phyloP scores from a whole-genome alignment of 2,888 invertebrate genomes.

The Watsonalla cultraria region DNA sequence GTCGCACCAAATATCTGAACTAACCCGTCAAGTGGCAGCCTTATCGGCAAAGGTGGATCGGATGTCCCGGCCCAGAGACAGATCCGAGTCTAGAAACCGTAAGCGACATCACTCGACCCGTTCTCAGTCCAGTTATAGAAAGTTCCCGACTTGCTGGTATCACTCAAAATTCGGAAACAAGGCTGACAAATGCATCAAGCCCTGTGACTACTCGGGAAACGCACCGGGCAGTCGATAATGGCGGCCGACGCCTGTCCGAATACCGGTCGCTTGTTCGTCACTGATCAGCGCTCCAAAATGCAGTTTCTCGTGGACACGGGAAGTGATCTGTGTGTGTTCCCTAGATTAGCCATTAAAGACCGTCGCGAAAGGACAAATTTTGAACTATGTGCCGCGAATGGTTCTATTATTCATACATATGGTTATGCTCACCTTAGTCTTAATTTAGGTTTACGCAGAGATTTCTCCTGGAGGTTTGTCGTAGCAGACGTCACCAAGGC shows the following conservation, averaged over 20 bases:
- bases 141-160: background rate
- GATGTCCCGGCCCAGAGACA: background rate
- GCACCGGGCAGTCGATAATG: constrained; percentile 1
- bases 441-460: constrained; percentile 7
- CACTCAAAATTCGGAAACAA: background rate
- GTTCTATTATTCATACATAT: constrained; percentile 10
- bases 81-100: too few relatives aligned
- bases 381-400: constrained; percentile 12
- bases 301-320: constrained; percentile 5
- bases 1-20: background rate
- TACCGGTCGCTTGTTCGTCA: background rate
- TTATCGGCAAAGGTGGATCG: background rate
- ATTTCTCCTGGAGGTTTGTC: background rate
- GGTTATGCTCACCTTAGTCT: constrained; percentile 8
- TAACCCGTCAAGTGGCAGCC: background rate
- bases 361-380: constrained; percentile 6
- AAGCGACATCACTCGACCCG: too few relatives aligned
- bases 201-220: background rate
- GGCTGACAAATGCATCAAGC: background rate
- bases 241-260: constrained; percentile 5
- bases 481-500: constrained; percentile 18
- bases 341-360: constrained; percentile 3
- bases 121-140: background rate
- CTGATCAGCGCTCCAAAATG: background rate
- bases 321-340: constrained; percentile 12